phyloP scores from a whole-genome alignment of 2,113 vertebrate species.

The Acrocephalus arundinaceus region DNA sequence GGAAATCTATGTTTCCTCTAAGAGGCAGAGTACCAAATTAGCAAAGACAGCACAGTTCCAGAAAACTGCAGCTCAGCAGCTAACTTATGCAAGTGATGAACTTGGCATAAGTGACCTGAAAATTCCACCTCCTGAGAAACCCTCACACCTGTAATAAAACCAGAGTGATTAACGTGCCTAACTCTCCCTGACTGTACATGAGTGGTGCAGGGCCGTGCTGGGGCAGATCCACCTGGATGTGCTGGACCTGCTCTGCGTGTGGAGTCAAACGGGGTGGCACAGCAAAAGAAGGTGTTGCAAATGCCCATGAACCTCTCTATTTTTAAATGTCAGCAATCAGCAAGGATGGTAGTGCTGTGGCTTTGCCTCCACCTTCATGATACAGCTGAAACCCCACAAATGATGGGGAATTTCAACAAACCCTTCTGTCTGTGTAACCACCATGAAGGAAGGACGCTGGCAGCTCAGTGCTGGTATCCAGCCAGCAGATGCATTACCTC shows the following conservation, averaged over 20 bases:
- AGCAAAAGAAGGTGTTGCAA: not conserved
- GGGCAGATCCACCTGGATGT: not conserved
- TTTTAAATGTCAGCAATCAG: not conserved
- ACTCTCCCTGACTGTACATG: not conserved
- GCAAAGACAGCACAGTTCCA: not conserved
- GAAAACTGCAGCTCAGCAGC: slow-evolving; percentile 32
- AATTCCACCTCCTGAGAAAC: not conserved
- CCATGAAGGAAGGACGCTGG: not conserved
- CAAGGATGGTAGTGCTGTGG: not conserved
- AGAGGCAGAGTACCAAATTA: slow-evolving; percentile 28
- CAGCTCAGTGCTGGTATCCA: not conserved
- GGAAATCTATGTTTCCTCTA: slow-evolving; percentile 34
- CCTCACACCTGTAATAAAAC: not conserved
- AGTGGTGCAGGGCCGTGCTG: rapidly evolving
- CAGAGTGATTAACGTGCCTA: not conserved
- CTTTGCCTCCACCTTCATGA: not conserved
- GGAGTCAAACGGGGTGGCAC: rapidly evolving
- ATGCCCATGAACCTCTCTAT: not conserved
- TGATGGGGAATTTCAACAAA: not conserved
- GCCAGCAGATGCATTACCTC: not conserved
- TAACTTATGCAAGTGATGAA: not conserved
- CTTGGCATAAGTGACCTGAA: not conserved
- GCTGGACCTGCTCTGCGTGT: not conserved
- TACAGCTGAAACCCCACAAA: not conserved
- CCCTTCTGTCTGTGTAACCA: not conserved